Evolutionary conservation across 2,797 vertebrate genomes (phyloP).

Genomic region (Tokudaia muenninki): DNA sequence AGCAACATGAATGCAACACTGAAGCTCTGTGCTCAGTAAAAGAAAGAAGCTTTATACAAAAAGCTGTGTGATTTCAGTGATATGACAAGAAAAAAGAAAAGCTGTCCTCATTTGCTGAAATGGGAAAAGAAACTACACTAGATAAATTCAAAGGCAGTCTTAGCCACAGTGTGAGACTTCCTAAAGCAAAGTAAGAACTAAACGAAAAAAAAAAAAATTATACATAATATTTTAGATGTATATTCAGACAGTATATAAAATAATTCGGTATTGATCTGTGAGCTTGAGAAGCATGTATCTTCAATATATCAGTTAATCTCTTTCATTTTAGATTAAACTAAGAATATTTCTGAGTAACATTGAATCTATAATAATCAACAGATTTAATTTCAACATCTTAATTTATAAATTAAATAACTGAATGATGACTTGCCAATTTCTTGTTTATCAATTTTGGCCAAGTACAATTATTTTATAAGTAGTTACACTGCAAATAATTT

Average conservation of each 20-base stretch:
- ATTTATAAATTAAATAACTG: conserved; percentile 55
- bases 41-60: neutral
- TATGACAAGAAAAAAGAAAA: neutral
- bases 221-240: too few relatives aligned
- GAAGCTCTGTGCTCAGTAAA: neutral
- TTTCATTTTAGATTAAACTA: neutral
- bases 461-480: conserved; percentile 40
- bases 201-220: neutral
- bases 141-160: neutral
- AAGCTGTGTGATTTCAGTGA: neutral
- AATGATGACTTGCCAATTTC: conserved; percentile 13
- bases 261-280: conserved; percentile 2
- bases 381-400: conserved; percentile 24
- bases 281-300: neutral
- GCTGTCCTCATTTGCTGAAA: neutral
- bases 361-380: neutral
- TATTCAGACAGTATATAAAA: neutral
- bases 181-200: neutral
- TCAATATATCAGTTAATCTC: neutral
- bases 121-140: neutral
- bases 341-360: conserved; percentile 41
- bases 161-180: neutral
- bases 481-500: conserved; percentile 30
- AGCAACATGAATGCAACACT: neutral
- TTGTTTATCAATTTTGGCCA: conserved; percentile 19